These are phyloP conservation scores for Trissonchulus sp. DNA, from an alignment of 2,888 invertebrate genomes.

Conservation along the genomic window DNA sequence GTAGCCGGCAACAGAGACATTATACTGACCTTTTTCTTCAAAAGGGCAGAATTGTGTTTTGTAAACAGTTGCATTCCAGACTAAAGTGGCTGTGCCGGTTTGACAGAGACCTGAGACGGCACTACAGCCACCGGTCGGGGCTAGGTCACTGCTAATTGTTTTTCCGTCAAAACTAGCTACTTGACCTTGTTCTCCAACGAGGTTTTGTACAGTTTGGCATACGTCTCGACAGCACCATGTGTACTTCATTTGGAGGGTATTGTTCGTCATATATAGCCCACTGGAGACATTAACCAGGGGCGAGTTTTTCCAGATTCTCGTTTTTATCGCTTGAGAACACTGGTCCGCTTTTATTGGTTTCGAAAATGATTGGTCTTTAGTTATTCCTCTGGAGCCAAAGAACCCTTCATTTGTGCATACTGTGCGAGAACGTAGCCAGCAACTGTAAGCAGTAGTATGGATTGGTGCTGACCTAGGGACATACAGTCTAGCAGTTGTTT, in stretches of 20 bases:
- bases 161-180: conserved; percentile 11
- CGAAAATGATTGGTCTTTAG: not conserved
- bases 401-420: not conserved
- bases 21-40: not conserved
- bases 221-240: not conserved
- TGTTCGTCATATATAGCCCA: not conserved
- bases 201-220: not conserved
- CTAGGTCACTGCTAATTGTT: not conserved
- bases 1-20: too few species aligned
- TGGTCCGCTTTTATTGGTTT: not conserved
- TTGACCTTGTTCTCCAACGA: not conserved
- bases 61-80: not conserved
- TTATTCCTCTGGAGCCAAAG: not conserved
- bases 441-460: not conserved
- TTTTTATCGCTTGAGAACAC: not conserved
- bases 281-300: not conserved
- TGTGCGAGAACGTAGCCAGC: not conserved
- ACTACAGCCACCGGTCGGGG: not conserved
- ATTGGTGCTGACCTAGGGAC: not conserved
- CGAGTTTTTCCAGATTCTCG: not conserved
- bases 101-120: not conserved
- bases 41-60: not conserved
- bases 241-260: not conserved
- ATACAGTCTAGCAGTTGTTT: not conserved
- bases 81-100: not conserved